Evolutionary conservation across 2,888 invertebrate species (phyloP).

Genomic region (Watsonalla binaria): DNA sequence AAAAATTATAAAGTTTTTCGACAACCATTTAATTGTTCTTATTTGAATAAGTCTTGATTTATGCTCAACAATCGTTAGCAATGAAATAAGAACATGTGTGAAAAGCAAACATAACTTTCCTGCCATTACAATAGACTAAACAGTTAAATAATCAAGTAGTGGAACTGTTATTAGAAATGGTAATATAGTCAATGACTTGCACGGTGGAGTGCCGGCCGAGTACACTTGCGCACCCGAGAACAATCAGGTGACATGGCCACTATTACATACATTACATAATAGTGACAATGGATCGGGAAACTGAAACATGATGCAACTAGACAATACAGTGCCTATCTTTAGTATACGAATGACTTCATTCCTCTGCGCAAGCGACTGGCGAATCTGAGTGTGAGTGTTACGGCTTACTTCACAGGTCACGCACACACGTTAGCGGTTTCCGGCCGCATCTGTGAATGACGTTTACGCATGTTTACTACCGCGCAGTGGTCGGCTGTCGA

Average conservation of each 20-base stretch:
- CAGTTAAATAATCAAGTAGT: not conserved
- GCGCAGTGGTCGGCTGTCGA: constrained; percentile 50
- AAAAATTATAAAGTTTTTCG: too few species aligned
- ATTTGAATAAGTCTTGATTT: not conserved
- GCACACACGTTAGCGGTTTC: constrained; percentile 45
- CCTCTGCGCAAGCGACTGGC: constrained; percentile 36
- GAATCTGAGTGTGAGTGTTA: constrained; percentile 19
- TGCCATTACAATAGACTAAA: not conserved
- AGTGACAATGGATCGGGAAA: constrained; percentile 18
- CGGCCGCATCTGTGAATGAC: constrained; percentile 67
- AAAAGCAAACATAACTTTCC: not conserved
- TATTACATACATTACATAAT: constrained; percentile 27
- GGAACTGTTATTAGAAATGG: not conserved
- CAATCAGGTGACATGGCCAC: constrained; percentile 26
- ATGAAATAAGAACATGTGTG: not conserved
- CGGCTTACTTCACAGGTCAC: not conserved
- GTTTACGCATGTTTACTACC: constrained; percentile 71
- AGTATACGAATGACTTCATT: constrained; percentile 63
- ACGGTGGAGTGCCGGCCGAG: not conserved
- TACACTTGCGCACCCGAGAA: constrained; percentile 17
- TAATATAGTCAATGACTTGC: constrained; percentile 1
- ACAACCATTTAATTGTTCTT: not conserved
- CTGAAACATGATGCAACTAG: constrained; percentile 42
- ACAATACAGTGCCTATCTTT: constrained; percentile 38
- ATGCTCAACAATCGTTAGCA: not conserved